Evolutionary conservation across 1,140 invertebrate species (phyloP), one percentile per base, ranked within the genome.

Genomic region (Dolichoris vasculosae): DNA sequence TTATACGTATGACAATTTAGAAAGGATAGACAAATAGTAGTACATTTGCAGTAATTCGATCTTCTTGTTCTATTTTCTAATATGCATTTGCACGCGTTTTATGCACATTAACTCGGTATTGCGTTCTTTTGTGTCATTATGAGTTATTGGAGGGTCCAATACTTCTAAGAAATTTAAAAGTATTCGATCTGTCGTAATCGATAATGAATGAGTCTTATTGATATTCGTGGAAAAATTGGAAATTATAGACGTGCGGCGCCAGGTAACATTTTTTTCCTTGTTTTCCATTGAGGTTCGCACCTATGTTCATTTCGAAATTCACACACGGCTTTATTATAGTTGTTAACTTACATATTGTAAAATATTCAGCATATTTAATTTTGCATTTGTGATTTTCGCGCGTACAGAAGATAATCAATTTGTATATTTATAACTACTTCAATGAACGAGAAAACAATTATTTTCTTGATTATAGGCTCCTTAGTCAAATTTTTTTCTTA

Each of bases 151-250:
- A 9, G 4, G 32, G 67, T 67, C 17, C 30, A 1, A 35, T 35
- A 6, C 11, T 38, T 69, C 67, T 38, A 38, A 38, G 67, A 69
- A 38, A 38, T 69, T 69, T 15, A 38, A 69, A 15, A 35, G 32
- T 38, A 23, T 40, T 48, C 23, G 7, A 55, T 20, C 59, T 75
- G 30, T 77, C 51, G 73, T 64, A 83, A 83, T 83, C 71, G 73
- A 83, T 77, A 83, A 83, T 48, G 73, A 76, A 76, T n/a, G 71
- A 78, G 75, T 20, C 82, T 78, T 40, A 84, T 84, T 84, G 63
- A 67, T 78, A 78, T 78, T 78, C 82, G 20, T 30, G 75, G 40
- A 84, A 84, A 84, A 84, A 84, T 78, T 30, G 23, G 46, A 84
- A 84, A 84, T 84, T 84, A 73, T 59, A 78, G 55, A 83, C n/a